Base-by-base conservation (phyloP, 2,888 invertebrate species). In the Philopedon plagiatum region DNA sequence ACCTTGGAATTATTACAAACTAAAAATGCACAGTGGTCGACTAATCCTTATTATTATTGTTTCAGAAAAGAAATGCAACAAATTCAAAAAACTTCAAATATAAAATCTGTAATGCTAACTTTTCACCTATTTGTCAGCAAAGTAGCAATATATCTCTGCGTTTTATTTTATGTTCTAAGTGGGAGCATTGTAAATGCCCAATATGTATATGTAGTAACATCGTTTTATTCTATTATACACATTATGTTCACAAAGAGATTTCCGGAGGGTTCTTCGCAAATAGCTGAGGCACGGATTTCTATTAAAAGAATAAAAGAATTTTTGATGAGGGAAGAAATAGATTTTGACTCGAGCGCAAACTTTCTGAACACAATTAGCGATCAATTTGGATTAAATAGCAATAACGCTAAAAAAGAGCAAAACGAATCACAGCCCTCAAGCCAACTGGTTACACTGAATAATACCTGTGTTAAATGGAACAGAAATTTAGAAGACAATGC, bases 141-240 rank as follows among this genome's bases (percentile, higher is more conserved):
- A 75, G 89, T 95, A 41, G 92, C 96, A 0, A 87, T 96, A n/a
- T 94, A 93, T 81, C 89, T 94, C 62, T 94, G 94, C 2, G 89
- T 97, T 57, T 86, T 94, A 34, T 89, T 92, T 0, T 95, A 92
- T 80, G 91, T 93, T 7, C 85, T 94, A 0, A 85, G 90, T 73
- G 93, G 92, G 13, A 80, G 86, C 65, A 76, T 75, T 11, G 78
- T 87, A 74, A 84, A 86, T 8, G 88, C 91, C 0, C 90, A 91
- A 67, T 90, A 91, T 80, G 91, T 92, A 0, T 94, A 93, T 83
- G 91, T 93, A 0, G 87, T 92, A 78, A 91, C 93, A 9, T 92
- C 92, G 78, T 93, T 92, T 84, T 93, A 91, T 81, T 93, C 93
- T 80, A 87, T 92, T 32, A 85, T 93, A 54, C 92, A 92, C 81